phyloP scores from a whole-genome alignment of 2,888 invertebrate genomes.

The Spodoptera littoralis region DNA sequence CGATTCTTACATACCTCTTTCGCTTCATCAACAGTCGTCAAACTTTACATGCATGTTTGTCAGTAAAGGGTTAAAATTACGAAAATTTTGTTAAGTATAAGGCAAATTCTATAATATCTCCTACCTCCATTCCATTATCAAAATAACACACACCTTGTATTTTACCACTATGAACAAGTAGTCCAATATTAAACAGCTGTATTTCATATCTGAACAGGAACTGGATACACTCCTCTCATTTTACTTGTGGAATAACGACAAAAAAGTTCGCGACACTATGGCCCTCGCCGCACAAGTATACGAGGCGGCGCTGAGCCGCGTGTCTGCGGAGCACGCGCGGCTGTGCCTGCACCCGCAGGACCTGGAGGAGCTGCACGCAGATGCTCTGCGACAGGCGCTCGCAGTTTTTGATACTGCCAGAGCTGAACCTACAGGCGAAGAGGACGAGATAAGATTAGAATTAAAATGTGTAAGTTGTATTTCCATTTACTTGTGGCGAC shows the following conservation, averaged over 20 bases:
- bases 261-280: constrained; percentile 52
- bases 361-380: constrained; percentile 26
- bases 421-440: constrained; percentile 7
- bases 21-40: no score
- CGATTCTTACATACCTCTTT: no score
- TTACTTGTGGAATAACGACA: constrained; percentile 57
- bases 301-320: constrained; percentile 36
- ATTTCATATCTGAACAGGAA: constrained; percentile 52
- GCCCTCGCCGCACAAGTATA: constrained; percentile 49
- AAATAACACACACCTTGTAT: no score
- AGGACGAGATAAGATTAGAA: constrained; percentile 27
- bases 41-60: no score
- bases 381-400: constrained; percentile 15
- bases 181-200: no score
- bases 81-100: no score
- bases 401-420: constrained; percentile 29
- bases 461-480: constrained; percentile 28
- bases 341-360: constrained; percentile 50
- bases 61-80: no score
- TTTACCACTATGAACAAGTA: no score
- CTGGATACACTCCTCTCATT: constrained; percentile 49
- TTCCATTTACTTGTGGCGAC: no score
- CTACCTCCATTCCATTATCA: no score
- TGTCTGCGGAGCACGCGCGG: constrained; percentile 35
- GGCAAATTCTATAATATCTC: no score